Percentiles rank a stretch among this genome's conserved stretches.
These are phyloP conservation scores for Synergus itoensis DNA, from an alignment of 2,888 invertebrate species.

Conservation along the genomic window DNA sequence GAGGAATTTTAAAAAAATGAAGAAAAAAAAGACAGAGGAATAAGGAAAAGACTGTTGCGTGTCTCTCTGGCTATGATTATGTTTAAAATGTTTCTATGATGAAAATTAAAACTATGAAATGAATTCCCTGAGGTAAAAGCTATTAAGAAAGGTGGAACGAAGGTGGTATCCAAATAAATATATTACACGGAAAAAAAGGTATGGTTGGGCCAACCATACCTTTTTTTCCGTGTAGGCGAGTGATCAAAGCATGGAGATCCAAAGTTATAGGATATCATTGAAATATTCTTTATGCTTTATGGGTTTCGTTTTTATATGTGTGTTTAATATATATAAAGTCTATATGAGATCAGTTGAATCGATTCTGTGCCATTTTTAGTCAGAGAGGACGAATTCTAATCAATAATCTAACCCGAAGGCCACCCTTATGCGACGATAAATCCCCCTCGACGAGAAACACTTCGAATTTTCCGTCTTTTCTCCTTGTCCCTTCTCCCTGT, in stretches of 20 bases:
- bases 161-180: not conserved
- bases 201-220: no score
- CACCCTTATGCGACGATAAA: not conserved
- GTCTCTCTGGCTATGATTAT: not conserved
- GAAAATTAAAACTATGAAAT: not conserved
- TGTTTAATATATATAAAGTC: not conserved
- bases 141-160: not conserved
- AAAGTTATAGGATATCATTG: not conserved
- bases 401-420: slow-evolving; percentile 61
- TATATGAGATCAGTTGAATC: slow-evolving; percentile 30
- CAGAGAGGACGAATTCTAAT: slow-evolving; percentile 58
- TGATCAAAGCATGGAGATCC: slow-evolving; percentile 6
- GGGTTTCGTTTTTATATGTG: not conserved
- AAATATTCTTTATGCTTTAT: not conserved
- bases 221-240: no score
- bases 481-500: slow-evolving; percentile 17
- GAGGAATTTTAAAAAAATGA: not conserved
- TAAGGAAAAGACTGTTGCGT: not conserved
- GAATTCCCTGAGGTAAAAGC: not conserved
- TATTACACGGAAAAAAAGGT: no score
- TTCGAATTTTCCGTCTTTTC: slow-evolving; percentile 40
- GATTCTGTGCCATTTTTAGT: slow-evolving; percentile 44
- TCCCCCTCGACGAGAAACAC: slow-evolving; percentile 14
- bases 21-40: no score
- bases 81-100: not conserved